Evolutionary conservation across 2,797 vertebrate genomes (phyloP).

Genomic region (Cirrhinus molitorella): DNA sequence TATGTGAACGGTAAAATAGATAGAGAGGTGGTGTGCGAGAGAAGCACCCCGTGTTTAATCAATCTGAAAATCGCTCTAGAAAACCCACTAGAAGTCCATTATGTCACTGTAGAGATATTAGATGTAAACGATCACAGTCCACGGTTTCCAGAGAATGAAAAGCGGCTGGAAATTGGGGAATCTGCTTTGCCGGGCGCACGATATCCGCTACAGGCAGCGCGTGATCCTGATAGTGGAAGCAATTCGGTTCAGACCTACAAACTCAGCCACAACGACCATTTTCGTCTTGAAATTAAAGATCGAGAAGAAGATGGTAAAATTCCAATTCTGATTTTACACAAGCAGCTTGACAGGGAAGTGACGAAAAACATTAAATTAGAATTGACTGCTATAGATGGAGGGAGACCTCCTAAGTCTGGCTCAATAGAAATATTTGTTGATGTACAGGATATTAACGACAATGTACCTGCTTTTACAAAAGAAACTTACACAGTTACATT

Average conservation of each 20-base stretch:
- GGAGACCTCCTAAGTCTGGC: conserved; percentile 76
- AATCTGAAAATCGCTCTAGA: conserved; percentile 79
- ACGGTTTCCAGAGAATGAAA: conserved; percentile 70
- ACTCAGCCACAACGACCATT: conserved; percentile 72
- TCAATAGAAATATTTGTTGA: conserved; percentile 63
- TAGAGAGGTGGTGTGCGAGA: conserved; percentile 72
- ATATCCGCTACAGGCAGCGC: conserved; percentile 78
- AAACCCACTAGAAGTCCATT: conserved; percentile 80
- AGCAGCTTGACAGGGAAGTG: conserved; percentile 77
- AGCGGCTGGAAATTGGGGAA: conserved; percentile 77
- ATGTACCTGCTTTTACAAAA: conserved; percentile 77
- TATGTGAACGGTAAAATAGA: conserved; percentile 67
- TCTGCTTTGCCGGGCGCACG: conserved; percentile 75
- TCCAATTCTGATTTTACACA: conserved; percentile 74
- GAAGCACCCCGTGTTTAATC: conserved; percentile 71
- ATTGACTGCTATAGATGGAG: conserved; percentile 76
- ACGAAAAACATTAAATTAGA: conserved; percentile 64
- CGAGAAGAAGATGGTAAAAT: conserved; percentile 75
- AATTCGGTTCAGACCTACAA: conserved; percentile 74
- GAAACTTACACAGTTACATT: conserved; percentile 59
- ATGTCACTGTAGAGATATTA: conserved; percentile 75
- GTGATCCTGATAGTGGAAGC: conserved; percentile 76
- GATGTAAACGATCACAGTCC: conserved; percentile 81
- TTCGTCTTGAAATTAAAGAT: conserved; percentile 74
- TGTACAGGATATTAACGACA: conserved; percentile 80